Evolutionary conservation across 1,140 invertebrate genomes (phyloP), one percentile per base, ranked within the genome.

Genomic region (Anastrepha ludens): DNA sequence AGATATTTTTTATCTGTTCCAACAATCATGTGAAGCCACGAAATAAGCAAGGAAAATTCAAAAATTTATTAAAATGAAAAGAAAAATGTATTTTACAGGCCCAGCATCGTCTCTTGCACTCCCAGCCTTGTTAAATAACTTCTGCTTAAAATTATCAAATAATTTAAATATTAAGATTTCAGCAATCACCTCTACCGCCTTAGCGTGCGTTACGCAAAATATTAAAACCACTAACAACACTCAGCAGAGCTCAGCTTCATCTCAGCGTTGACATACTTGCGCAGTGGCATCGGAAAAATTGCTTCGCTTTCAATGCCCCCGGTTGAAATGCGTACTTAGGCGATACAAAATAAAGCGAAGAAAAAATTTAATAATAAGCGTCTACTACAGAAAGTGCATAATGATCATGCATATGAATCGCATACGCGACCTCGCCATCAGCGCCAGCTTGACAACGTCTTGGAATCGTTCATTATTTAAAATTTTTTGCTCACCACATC

Each of bases 401-500:
- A 55, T n/a, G 13, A 17, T 50, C 15, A n/a, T 17, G n/a, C 17
- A 9, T 20, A 50, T 17, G n/a, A 4, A 78, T 9, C 15, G 50
- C 47, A 8, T 8, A 2, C 17, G 47, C 41, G 29, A 78, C 8
- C 13, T 20, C 13, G 39, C 39, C 70, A 74, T 3, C 70, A 74
- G 47, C 74, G 17, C 6, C 44, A 58, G 9, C 74, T 81, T 81
- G 74, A 81, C 74, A 47, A 81, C 50, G 47, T 81, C 50, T 81
- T 58, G 50, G n/a, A 81, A 55, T 17, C 47, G 47, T 47, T 81
- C 74, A 81, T 81, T 81, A 81, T 81, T 81, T 55, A 47, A 29
- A 81, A 81, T 81, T 74, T 29, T 81, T 41, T 55, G 17, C 47
- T 81, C 55, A 55, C 44, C 50, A 81, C 47, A 55, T 81, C 74